Conservation (phyloP, 2,113 vertebrate species). For the Caretta caretta region DNA sequence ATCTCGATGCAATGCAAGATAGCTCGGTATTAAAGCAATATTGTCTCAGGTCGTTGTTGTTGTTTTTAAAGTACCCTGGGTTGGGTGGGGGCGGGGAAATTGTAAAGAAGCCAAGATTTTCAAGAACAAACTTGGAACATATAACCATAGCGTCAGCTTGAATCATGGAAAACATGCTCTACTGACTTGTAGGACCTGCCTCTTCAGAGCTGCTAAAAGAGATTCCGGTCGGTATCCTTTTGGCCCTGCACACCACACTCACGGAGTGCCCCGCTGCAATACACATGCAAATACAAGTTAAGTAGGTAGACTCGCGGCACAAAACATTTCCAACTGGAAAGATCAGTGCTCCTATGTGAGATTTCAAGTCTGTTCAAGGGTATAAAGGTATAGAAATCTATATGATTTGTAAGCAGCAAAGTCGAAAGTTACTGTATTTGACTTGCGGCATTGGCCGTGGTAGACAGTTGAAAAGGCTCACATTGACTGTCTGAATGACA, state of each 20-base stretch:
- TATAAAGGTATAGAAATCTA: too few relatives aligned
- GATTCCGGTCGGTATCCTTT: neutral
- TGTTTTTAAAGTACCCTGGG: neutral
- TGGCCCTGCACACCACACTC: neutral
- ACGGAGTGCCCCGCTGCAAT: neutral
- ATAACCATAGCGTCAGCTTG: neutral
- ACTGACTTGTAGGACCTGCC: neutral
- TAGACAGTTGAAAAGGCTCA: conserved; percentile 78
- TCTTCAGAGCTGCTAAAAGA: neutral
- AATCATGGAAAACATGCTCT: neutral
- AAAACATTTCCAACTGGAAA: conserved; percentile 21
- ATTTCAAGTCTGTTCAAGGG: neutral
- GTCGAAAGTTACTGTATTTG: conserved; percentile 76
- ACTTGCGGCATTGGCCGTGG: conserved; percentile 58
- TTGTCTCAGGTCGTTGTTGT: neutral
- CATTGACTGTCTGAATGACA: conserved; percentile 76
- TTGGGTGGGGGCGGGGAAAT: neutral
- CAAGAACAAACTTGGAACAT: accelerated
- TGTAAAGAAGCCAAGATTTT: neutral
- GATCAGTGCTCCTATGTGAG: neutral
- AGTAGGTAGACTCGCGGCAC: neutral
- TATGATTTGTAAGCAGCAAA: conserved; percentile 13
- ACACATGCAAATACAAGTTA: neutral
- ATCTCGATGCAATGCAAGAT: neutral
- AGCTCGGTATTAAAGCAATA: neutral